Base-by-base conservation (phyloP, 2,113 vertebrate species). In the Phasianus colchicus region DNA sequence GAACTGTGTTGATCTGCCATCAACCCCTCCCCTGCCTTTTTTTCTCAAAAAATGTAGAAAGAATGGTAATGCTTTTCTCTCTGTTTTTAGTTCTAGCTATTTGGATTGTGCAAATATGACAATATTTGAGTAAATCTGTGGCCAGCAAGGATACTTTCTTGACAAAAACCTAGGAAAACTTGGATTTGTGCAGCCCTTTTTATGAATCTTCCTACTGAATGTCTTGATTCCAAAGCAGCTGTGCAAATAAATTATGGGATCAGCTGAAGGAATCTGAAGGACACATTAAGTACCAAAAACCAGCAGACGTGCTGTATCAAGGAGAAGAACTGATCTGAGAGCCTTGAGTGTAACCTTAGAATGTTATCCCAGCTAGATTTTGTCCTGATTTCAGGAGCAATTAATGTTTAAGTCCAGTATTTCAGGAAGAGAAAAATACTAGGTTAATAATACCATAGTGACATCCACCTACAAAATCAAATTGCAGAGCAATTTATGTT, bases 1-100 rank as follows among this genome's bases (percentile, higher is more conserved):
- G 40, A 79, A 7, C 77, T 83, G 45, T 80, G 73, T 2, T 80
- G 57, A 80, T 93, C 65, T 92, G 79, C 47, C 77, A 54, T 72
- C 50, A 86, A 13, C 75, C 85, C 70, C 87, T 94, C 67, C 86
- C 76, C 61, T 55, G 77, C 65, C 43, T 91, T 64, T 64, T 86
- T 91, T 88, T 85, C 29, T 81, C 30, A 24, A 69, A 71, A 78
- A 18, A 61, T 65, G 18, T 0, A 50, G 43, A 57, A 66, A 93
- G 15, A 79, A 86, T n/a, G 7, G 43, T 57, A 73, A 67, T 61
- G 11, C 13, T 21, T 88, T 88, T 55, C 32, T 43, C 13, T 24
- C 19, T 42, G 38, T n/a, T 24, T 36, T 19, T 52, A 77, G 45
- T 84, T 90, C 88, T 87, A 75, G 38, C 80, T 64, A 42, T 40